These are phyloP conservation scores for Bryconaethiops microstoma DNA, from an alignment of 2,797 vertebrate species.

Conservation along the genomic window DNA sequence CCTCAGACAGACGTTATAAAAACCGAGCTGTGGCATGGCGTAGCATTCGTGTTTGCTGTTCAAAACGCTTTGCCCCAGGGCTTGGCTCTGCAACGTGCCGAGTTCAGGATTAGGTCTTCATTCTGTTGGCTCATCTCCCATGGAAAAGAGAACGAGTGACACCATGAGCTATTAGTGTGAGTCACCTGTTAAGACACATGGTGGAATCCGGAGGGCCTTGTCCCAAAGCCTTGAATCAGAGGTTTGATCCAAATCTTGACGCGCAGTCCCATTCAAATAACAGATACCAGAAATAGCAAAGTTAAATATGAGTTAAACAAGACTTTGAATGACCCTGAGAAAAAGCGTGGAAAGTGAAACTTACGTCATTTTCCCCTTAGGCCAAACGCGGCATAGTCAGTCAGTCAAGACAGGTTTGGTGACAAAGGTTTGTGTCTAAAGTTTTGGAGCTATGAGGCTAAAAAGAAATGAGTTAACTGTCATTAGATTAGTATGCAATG, in stretches of 20 bases:
- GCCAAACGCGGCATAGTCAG: not conserved
- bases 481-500: too few species aligned
- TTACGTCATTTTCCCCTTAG: not conserved
- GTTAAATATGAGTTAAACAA: not conserved
- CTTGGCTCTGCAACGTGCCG: not conserved
- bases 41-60: not conserved
- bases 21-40: slow-evolving; percentile 7
- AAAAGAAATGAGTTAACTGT: too few species aligned
- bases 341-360: too few species aligned
- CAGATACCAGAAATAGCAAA: not conserved
- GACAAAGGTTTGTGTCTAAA: too few species aligned
- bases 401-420: not conserved
- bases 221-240: not conserved
- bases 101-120: slow-evolving; percentile 13
- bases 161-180: slow-evolving; percentile 28
- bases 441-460: too few species aligned
- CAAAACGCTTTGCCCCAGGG: not conserved
- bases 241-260: not conserved
- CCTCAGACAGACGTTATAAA: not conserved
- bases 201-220: not conserved
- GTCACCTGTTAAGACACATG: slow-evolving; percentile 37
- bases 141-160: not conserved
- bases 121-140: not conserved
- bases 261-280: not conserved
- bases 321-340: not conserved